phyloP scores from a whole-genome alignment of 2,113 vertebrate genomes.

The Xenopus laevis region DNA sequence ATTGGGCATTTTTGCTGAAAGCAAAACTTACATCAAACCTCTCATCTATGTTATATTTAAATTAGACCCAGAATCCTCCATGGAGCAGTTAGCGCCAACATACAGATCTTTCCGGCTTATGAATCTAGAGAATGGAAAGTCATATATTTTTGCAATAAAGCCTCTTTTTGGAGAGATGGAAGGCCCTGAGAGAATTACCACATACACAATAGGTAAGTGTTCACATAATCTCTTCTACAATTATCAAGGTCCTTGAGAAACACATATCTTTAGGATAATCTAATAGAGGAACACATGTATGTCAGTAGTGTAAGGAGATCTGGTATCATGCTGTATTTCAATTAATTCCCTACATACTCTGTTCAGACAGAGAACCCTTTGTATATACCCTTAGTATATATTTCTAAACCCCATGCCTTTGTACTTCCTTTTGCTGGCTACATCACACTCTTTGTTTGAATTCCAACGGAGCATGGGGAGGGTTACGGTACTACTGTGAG shows the following conservation, averaged over 20 bases:
- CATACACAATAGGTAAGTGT: conserved; percentile 66
- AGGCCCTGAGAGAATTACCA: conserved; percentile 66
- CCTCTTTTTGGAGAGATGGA: conserved; percentile 71
- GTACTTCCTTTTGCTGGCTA: no score
- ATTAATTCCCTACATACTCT: no score
- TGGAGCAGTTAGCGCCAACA: conserved; percentile 60
- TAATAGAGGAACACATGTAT: neutral
- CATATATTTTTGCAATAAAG: conserved; percentile 73
- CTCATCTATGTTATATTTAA: conserved; percentile 12
- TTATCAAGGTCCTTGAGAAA: neutral
- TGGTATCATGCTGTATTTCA: no score
- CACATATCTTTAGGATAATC: neutral
- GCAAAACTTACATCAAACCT: no score
- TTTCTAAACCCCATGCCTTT: no score
- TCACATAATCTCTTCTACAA: neutral
- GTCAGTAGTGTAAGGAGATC: no score
- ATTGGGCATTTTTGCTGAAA: no score
- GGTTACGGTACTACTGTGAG: no score
- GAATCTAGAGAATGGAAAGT: conserved; percentile 64
- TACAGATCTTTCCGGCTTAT: conserved; percentile 62
- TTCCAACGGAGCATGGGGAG: no score
- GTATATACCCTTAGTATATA: no score
- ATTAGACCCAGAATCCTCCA: conserved; percentile 68
- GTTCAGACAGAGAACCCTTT: no score
- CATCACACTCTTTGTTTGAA: no score